Evolutionary conservation across 2,888 invertebrate genomes (phyloP), one percentile per base, ranked within the genome.

Genomic region (Euplexia lucipara): DNA sequence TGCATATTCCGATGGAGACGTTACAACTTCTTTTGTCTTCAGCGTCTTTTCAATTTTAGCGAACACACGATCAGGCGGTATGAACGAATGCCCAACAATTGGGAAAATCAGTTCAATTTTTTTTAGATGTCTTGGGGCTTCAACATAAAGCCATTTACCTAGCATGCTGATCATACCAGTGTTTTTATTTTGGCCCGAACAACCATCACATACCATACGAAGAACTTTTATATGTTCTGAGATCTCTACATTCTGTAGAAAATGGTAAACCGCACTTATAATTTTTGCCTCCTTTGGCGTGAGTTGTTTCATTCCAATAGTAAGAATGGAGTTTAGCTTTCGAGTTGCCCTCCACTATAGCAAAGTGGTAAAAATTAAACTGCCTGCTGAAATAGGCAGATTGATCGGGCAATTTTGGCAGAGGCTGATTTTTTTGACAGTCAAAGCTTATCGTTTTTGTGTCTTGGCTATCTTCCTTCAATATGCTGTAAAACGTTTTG

Each of bases 21-120:
- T 14, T 12, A 53, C 30, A 1, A 53, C 61, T 34, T 61, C 61
- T 52, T 49, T 39, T 1, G 35, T 62, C 22, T 54, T 62, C 5
- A 70, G 16, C n/a, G 26, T 16, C 12, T 58, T 68, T 59, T 75
- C 70, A 16, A 68, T 62, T 44, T 49, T 56, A 0, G 63, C 70
- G 32, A 75, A 71, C 14, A 68, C 56, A 18, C 56, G 20, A 16
- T 56, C 44, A 2, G 44, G 56, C 7, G 53, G 41, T 18, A 53
- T 53, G 20, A 53, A 53, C 9, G 30, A 41, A 16, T 53, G 53
- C 3, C 80, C 82, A 16, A 71, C 71, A 52, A 77, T 57, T 32
- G 79, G 75, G 70, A 74, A 74, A 41, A 70, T 54, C 18, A 66
- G 16, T 62, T 65, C 48, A 42, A 60, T 32, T 51, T 51, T 51